Evolutionary conservation across 2,888 invertebrate species (phyloP).

Genomic region (Hydropsyche betteni): DNA sequence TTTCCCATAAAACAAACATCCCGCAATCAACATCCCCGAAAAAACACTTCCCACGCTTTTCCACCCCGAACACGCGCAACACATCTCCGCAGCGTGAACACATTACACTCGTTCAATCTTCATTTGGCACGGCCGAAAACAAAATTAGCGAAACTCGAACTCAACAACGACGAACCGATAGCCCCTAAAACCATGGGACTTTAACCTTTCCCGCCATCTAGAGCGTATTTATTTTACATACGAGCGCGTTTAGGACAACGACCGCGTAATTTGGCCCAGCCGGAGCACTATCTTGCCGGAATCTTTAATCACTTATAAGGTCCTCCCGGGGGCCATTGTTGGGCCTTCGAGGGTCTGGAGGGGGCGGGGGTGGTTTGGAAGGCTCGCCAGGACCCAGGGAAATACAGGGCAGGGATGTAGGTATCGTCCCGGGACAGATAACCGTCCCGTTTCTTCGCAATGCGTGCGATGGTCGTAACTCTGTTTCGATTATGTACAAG

Average conservation of each 20-base stretch:
- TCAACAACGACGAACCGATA: background rate
- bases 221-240: conserved; percentile 11
- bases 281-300: conserved; percentile 10
- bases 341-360: background rate
- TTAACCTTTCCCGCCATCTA: background rate
- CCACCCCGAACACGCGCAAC: too few species aligned
- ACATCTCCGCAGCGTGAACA: too few species aligned
- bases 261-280: background rate
- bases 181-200: background rate
- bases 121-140: too few species aligned
- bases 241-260: background rate
- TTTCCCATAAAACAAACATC: too few species aligned
- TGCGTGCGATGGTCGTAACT: conserved; percentile 10
- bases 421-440: conserved; percentile 23
- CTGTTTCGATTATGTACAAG: background rate
- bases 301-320: conserved; percentile 25
- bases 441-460: too few species aligned
- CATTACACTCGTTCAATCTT: too few species aligned
- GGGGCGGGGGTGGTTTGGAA: background rate
- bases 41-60: too few species aligned
- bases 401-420: background rate
- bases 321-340: background rate
- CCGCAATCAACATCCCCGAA: too few species aligned
- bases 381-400: background rate
- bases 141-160: too few species aligned